Evolutionary conservation across 2,113 vertebrate genomes (phyloP), one percentile per base, ranked within the genome.

Genomic region (Pangasianodon hypophthalmus): DNA sequence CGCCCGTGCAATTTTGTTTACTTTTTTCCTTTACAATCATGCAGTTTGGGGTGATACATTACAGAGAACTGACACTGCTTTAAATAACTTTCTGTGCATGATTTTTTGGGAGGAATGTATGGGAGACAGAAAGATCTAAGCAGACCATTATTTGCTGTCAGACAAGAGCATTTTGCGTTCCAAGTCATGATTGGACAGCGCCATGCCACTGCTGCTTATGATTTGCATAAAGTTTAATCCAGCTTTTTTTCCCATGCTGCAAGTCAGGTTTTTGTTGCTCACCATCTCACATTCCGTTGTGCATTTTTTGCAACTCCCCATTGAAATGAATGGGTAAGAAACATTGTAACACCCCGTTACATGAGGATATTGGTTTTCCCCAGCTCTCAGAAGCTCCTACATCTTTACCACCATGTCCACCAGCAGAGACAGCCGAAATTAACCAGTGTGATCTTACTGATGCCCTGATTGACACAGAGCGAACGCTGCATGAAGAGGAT

Each of bases 401-500:
- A 29, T 94, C 94, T 26, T 86, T 96, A 91, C 95, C 95, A 1
- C 92, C 96, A 0, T 97, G 96, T 82, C 96, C 95, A 24, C 96
- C 96, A 0, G 97, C 97, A 44, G 97, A 98, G 95, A 96, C 97
- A 0, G 97, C 97, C 5, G 96, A 97, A 92, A 98, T 98, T 91
- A 98, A 98, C 95, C 97, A 98, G 92, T 95, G 95, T 6, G 97
- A 98, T 92, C 95, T 98, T 83, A 94, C 97, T 0, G 97, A 98
- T 14, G 97, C 97, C 90, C 96, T 98, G 92, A 96, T 98, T 62
- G 97, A 98, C 94, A 96, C 97, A 0, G 97, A 97, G 87, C 96
- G 95, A 87, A 96, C 94, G 92, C 93, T 95, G 24, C 90, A 90
- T 84, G 95, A 96, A 75, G 96, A 97, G 64, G 90, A 92, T 4